Evolutionary conservation across 2,113 vertebrate genomes (phyloP).

Genomic region (Antennarius striatus): DNA sequence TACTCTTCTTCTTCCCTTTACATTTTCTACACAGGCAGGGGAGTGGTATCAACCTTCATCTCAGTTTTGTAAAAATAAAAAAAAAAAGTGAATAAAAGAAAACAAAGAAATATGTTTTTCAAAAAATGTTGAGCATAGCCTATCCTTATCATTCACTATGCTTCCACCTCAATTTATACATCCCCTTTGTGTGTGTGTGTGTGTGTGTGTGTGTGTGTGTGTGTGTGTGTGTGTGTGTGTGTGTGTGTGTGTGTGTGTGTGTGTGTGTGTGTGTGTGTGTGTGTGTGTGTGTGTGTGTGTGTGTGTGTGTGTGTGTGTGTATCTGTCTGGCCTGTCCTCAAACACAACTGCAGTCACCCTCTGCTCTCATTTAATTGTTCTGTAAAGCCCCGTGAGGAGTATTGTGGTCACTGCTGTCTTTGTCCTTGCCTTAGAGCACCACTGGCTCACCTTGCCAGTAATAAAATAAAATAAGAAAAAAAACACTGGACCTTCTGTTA

Average conservation of each 20-base stretch:
- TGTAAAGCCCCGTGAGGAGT: slow-evolving; percentile 63
- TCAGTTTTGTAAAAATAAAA: no score
- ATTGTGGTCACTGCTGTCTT: slow-evolving; percentile 61
- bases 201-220: slow-evolving; percentile 3
- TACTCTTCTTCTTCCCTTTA: no score
- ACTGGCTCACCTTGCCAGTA: slow-evolving; percentile 66
- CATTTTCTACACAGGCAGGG: no score
- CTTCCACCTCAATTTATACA: neutral
- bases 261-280: neutral
- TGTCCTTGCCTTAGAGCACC: slow-evolving; percentile 80
- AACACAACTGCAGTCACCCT: slow-evolving; percentile 65
- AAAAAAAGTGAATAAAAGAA: no score
- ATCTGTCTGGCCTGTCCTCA: slow-evolving; percentile 35
- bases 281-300: neutral
- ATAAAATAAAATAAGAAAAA: slow-evolving; percentile 61
- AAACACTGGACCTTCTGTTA: slow-evolving; percentile 53
- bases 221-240: slow-evolving; percentile 2
- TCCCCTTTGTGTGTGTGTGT: neutral
- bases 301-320: slow-evolving; percentile 3
- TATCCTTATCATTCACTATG: neutral
- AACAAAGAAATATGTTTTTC: no score
- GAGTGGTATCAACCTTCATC: no score
- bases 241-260: neutral
- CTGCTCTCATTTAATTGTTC: slow-evolving; percentile 71
- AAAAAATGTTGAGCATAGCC: neutral